Conservation (phyloP, 37 sponge, comb jelly and placozoan species). For the Beroe forskalii region DNA sequence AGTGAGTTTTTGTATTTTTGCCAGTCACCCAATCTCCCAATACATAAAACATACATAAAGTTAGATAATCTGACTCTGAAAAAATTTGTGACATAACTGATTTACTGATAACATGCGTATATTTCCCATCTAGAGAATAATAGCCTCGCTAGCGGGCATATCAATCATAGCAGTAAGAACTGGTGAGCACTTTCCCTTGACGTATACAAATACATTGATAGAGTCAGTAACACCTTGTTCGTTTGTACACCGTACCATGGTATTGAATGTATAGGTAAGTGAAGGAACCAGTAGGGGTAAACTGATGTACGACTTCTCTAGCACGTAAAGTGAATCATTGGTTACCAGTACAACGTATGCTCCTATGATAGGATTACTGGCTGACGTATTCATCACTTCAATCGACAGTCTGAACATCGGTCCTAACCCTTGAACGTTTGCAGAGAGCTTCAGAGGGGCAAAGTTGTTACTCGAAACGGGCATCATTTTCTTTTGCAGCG, state of each 20-base stretch:
- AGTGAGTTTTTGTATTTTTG: no score
- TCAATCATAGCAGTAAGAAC: constrained; percentile 81
- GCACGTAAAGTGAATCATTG: constrained; percentile 75
- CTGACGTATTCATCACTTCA: constrained; percentile 83
- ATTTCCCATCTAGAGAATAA: constrained; percentile 67
- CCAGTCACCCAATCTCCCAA: no score
- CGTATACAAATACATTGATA: constrained; percentile 75
- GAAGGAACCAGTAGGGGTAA: constrained; percentile 86
- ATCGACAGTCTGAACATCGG: constrained; percentile 90
- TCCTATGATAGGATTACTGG: constrained; percentile 45
- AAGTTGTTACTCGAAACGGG: constrained; percentile 71
- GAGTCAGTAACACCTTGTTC: constrained; percentile 79
- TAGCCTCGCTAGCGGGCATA: constrained; percentile 91
- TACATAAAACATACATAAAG: no score
- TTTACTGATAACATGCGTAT: no score
- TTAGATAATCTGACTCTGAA: no score
- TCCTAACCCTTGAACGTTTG: constrained; percentile 95
- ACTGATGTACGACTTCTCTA: constrained; percentile 70
- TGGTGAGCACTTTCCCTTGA: constrained; percentile 71
- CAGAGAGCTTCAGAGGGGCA: constrained; percentile 79
- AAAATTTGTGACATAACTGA: no score
- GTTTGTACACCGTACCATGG: constrained; percentile 80
- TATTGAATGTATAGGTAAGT: constrained; percentile 77
- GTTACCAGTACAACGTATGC: constrained; percentile 73
- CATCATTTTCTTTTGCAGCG: constrained; percentile 69